Percentiles rank a stretch among this genome's conserved stretches.
phyloP scores from a whole-genome alignment of 2,113 vertebrate genomes.

The Epinephelus fuscoguttatus region DNA sequence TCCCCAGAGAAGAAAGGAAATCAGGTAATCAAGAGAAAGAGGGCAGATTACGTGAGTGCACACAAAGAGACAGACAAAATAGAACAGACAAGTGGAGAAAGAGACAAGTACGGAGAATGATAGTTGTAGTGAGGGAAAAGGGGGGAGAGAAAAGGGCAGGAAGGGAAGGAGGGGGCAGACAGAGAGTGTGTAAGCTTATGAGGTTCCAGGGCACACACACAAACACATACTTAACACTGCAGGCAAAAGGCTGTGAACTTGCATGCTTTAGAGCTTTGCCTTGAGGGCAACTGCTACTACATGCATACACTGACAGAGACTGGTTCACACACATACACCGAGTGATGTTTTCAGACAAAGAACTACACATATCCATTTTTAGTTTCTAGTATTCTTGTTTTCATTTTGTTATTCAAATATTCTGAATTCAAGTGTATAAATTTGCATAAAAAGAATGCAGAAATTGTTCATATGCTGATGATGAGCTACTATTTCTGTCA shows the following conservation, averaged over 20 bases:
- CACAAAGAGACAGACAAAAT: constrained; percentile 20
- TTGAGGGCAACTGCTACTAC: not conserved
- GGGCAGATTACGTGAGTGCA: constrained; percentile 52
- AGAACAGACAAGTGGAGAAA: not conserved
- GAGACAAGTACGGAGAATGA: constrained; percentile 6
- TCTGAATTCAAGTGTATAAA: not conserved
- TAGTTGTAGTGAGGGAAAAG: not conserved
- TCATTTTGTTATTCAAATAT: not conserved
- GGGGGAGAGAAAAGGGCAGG: not conserved
- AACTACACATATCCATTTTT: not conserved
- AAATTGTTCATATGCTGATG: not conserved
- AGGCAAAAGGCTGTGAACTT: constrained; percentile 24
- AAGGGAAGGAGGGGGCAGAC: constrained; percentile 20
- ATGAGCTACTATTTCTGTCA: not conserved
- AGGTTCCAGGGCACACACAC: constrained; percentile 22
- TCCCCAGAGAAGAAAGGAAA: constrained; percentile 19
- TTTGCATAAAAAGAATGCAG: not conserved
- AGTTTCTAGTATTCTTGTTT: not conserved
- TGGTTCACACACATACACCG: constrained; percentile 17
- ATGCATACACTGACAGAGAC: constrained; percentile 22
- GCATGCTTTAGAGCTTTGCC: constrained; percentile 20
- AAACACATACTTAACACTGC: constrained; percentile 28
- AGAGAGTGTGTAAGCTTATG: constrained; percentile 64
- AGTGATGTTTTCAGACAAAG: constrained; percentile 11
- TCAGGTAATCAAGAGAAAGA: constrained; percentile 64